Evolutionary conservation across 2,888 invertebrate genomes (phyloP), one percentile per base, ranked within the genome.

Genomic region (Hedychridium roseum): DNA sequence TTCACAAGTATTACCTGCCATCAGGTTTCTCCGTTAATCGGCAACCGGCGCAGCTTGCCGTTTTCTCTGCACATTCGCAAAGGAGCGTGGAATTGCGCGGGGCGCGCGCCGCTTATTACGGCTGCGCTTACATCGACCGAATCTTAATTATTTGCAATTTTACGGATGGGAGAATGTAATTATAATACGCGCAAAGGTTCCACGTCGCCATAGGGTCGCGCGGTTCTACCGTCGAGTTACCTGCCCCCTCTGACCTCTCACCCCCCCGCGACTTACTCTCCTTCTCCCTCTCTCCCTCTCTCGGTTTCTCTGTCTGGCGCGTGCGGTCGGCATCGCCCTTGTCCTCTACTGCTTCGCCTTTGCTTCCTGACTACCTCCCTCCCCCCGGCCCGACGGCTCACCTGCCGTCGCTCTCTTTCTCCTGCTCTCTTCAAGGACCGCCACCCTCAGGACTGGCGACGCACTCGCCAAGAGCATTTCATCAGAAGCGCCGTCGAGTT

Each of bases 401-500:
- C 44, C 39, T 17, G 47, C 60, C 54, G 51, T 43, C 5, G 2
- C 27, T 31, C 41, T 40, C 30, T 28, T 31, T 42, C 50, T 39
- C 43, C 46, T 35, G 26, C 50, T 50, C 37, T 52, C 52, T 48
- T 62, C 59, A 60, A 60, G 66, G 56, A 66, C 64, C 64, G 64
- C 63, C 44, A 47, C 48, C 65, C 64, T 68, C 68, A 60, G 63
- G 62, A 64, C 61, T 64, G 61, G 42, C 63, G 64, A 60, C 66
- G 66, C 60, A 66, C 71, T 68, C 66, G 67, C 70, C 69, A 68
- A 70, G 69, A 73, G 73, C 69, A 70, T 74, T 75, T 72, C 75
- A 74, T 76, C 73, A 72, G 73, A 75, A 75, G 72, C 73, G 67
- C 69, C 71, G 71, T 70, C 65, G 68, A 73, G 73, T 71, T 74